Conservation (phyloP, 2,888 invertebrate genomes). For the Diarsia brunnea region DNA sequence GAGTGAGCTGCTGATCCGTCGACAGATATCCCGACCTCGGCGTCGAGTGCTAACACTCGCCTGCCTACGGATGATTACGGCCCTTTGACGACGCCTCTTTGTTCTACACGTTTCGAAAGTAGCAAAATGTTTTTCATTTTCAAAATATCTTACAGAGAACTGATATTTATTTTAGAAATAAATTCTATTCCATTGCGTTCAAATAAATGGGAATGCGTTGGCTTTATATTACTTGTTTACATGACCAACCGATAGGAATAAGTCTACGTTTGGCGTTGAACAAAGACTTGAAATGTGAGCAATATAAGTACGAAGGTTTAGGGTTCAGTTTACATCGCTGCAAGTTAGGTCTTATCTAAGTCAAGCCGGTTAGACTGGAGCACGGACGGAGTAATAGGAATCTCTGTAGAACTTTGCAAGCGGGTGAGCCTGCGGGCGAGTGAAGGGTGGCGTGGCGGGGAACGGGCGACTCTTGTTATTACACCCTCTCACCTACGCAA, state of each 20-base stretch:
- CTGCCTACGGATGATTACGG: slow-evolving; percentile 87
- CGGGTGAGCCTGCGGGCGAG: slow-evolving; percentile 81
- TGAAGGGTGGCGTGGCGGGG: slow-evolving; percentile 76
- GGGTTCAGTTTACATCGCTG: slow-evolving; percentile 80
- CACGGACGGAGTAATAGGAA: slow-evolving; percentile 85
- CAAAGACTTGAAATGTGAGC: slow-evolving; percentile 72
- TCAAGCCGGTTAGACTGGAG: slow-evolving; percentile 84
- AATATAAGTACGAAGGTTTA: slow-evolving; percentile 75
- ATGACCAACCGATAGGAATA: slow-evolving; percentile 70
- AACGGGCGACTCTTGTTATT: slow-evolving; percentile 86
- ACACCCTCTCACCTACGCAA: slow-evolving; percentile 90
- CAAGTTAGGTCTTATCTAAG: slow-evolving; percentile 84
- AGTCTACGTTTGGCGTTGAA: slow-evolving; percentile 69
- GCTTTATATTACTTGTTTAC: slow-evolving; percentile 60
- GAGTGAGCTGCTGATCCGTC: slow-evolving; percentile 89
- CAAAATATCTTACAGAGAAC: slow-evolving; percentile 26
- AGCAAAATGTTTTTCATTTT: slow-evolving; percentile 77
- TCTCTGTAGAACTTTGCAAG: slow-evolving; percentile 86
- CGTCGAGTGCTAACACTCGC: slow-evolving; percentile 88
- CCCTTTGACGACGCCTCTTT: slow-evolving; percentile 86
- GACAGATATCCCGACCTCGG: slow-evolving; percentile 88
- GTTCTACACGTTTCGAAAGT: slow-evolving; percentile 79
- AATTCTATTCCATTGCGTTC: neutral
- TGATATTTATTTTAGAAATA: slow-evolving; percentile 7
- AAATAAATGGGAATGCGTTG: slow-evolving; percentile 17